These are phyloP conservation scores for Neotragus moschatus DNA, from an alignment of 2,113 vertebrate genomes.

Conservation along the genomic window DNA sequence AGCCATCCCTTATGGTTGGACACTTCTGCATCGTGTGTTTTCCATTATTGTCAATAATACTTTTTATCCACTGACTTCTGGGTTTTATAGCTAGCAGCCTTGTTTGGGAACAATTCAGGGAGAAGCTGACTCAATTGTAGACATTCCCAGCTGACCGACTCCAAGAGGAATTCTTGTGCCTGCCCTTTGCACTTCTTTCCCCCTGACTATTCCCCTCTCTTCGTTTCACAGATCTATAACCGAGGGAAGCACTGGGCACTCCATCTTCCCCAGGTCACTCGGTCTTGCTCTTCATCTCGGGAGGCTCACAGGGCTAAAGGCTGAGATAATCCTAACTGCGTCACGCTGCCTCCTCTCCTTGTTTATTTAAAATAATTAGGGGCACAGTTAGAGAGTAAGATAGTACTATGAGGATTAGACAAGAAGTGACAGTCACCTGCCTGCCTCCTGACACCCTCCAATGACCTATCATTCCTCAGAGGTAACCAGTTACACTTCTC, in stretches of 20 bases:
- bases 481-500: background rate
- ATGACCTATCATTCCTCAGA: background rate
- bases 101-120: constrained; percentile 31
- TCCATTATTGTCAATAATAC: constrained; percentile 21
- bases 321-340: background rate
- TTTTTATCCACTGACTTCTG: constrained; percentile 19
- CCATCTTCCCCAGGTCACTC: background rate
- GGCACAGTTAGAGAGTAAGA: background rate
- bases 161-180: background rate
- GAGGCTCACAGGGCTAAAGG: background rate
- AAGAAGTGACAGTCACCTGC: background rate
- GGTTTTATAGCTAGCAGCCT: constrained; percentile 38
- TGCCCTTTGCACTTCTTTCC: background rate
- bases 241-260: background rate
- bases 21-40: constrained; percentile 47
- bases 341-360: background rate
- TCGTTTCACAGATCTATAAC: background rate
- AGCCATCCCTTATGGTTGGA: constrained; percentile 14
- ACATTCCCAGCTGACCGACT: background rate
- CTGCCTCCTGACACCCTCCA: background rate
- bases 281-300: background rate
- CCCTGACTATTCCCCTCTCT: background rate
- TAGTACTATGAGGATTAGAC: background rate
- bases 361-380: background rate
- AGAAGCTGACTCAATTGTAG: constrained; percentile 7